phyloP scores from a whole-genome alignment of 53 echinoderm and acorn worm genomes.

The Antedon mediterranea region DNA sequence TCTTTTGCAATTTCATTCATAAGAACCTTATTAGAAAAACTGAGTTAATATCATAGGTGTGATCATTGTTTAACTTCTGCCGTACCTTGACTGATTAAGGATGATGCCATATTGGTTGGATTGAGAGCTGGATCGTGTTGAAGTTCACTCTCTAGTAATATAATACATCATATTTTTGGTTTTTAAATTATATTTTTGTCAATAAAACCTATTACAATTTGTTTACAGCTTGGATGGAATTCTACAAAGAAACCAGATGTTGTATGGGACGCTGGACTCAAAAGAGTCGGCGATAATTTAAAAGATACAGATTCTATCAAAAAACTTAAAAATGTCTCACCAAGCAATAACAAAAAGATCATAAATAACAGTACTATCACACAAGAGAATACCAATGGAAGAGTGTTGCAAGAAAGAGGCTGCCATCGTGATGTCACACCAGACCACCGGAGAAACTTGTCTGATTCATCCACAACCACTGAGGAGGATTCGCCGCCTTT shows the following conservation, averaged over 20 bases:
- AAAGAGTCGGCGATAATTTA: neutral
- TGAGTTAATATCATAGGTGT: too few relatives aligned
- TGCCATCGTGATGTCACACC: neutral
- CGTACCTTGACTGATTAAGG: too few relatives aligned
- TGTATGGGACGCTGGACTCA: neutral
- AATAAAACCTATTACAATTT: too few relatives aligned
- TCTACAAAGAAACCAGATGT: neutral
- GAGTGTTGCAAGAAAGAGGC: neutral
- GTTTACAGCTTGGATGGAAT: neutral
- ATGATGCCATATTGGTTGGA: too few relatives aligned
- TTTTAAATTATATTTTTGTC: too few relatives aligned
- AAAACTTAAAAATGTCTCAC: neutral
- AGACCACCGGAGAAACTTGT: neutral
- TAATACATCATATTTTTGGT: too few relatives aligned
- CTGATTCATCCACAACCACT: neutral
- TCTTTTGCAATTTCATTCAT: too few relatives aligned
- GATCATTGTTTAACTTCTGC: too few relatives aligned
- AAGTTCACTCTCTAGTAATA: too few relatives aligned
- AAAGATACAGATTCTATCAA: neutral
- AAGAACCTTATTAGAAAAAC: too few relatives aligned
- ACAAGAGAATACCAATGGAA: neutral
- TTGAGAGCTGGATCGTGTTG: too few relatives aligned
- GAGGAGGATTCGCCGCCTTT: neutral
- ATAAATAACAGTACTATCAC: neutral
- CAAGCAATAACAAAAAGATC: neutral